Conservation (phyloP, 2,797 vertebrate genomes). For the Tauraco hartlaubi region DNA sequence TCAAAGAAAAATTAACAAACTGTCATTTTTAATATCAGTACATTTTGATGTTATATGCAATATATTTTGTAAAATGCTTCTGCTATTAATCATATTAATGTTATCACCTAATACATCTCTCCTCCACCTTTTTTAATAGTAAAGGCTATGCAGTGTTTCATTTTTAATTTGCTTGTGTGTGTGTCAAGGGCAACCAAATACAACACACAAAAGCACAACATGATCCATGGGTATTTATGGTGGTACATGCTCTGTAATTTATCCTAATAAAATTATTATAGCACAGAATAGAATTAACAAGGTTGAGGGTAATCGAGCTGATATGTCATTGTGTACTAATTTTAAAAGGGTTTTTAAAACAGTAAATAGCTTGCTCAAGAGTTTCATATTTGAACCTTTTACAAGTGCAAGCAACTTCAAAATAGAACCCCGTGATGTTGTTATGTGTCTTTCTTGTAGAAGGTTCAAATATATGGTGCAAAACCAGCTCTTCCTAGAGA, state of each 20-base stretch:
- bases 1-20: neutral
- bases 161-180: constrained; percentile 40
- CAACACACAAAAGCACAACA: constrained; percentile 7
- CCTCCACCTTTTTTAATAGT: neutral
- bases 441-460: no score
- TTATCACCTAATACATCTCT: neutral
- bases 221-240: constrained; percentile 53
- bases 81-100: neutral
- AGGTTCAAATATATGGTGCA: neutral
- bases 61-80: neutral
- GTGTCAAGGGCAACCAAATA: constrained; percentile 12
- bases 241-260: constrained; percentile 56
- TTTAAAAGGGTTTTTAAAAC: constrained; percentile 52
- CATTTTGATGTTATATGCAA: neutral
- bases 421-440: no score
- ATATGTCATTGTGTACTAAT: constrained; percentile 10
- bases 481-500: neutral
- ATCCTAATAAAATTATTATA: constrained; percentile 67
- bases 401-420: neutral
- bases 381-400: neutral
- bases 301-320: constrained; percentile 57
- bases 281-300: constrained; percentile 57
- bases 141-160: neutral
- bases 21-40: neutral
- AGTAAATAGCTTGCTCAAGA: neutral